Conservation (phyloP, 2,888 invertebrate genomes). For the Chalcis sispes region DNA sequence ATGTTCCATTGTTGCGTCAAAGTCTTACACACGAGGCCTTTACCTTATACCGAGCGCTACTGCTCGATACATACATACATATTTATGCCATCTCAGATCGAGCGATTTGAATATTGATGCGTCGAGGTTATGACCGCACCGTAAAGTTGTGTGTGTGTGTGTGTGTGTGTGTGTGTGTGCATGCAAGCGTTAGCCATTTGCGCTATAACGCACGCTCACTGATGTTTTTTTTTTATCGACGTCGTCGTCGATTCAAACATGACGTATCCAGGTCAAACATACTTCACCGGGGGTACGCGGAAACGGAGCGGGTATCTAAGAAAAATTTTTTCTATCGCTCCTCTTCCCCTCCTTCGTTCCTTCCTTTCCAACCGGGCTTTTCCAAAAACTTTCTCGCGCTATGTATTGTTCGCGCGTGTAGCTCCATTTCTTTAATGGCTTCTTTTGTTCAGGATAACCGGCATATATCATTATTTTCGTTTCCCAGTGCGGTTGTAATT, state of each 20-base stretch:
- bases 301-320: not conserved
- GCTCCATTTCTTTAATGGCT: conserved; percentile 10
- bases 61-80: no score
- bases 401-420: conserved; percentile 8
- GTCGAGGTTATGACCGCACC: not conserved
- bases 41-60: no score
- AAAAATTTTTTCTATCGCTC: conserved; percentile 9
- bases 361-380: not conserved
- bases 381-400: conserved; percentile 24
- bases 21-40: no score
- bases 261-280: conserved; percentile 42
- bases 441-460: conserved; percentile 23
- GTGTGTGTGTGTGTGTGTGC: no score
- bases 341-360: not conserved
- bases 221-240: conserved; percentile 39
- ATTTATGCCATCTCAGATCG: conserved; percentile 29
- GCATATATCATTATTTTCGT: conserved; percentile 38
- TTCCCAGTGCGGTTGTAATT: conserved; percentile 7
- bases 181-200: no score
- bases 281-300: conserved; percentile 16
- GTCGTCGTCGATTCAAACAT: conserved; percentile 40
- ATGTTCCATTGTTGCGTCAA: no score
- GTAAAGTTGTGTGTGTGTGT: not conserved
- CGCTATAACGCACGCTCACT: no score
- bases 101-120: conserved; percentile 44